These are phyloP conservation scores for Mylabris sibirica DNA, from an alignment of 2,888 invertebrate species.

Conservation along the genomic window DNA sequence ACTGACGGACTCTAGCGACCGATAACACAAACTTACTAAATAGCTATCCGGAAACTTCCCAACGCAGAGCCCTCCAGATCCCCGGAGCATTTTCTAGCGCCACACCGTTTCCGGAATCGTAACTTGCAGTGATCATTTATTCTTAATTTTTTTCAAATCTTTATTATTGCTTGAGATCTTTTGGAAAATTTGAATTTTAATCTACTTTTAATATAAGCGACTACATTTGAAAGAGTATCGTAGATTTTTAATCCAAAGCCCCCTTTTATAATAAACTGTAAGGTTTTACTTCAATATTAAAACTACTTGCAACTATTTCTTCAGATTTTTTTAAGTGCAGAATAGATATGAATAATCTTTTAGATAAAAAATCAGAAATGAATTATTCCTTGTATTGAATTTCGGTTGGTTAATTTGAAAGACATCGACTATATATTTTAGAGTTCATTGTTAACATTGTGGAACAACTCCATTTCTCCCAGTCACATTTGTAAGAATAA, in stretches of 20 bases:
- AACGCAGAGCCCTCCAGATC: conserved; percentile 41
- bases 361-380: too few species aligned
- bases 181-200: neutral
- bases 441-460: conserved; percentile 34
- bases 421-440: conserved; percentile 1
- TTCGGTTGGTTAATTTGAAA: neutral
- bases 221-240: too few species aligned
- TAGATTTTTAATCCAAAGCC: too few species aligned
- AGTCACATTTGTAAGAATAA: conserved; percentile 42
- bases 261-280: too few species aligned
- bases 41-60: conserved; percentile 34
- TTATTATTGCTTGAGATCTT: neutral
- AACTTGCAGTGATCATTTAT: conserved; percentile 14
- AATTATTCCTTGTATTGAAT: too few species aligned
- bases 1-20: conserved; percentile 59
- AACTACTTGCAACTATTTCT: too few species aligned
- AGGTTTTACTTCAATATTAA: too few species aligned
- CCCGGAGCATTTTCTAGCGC: conserved; percentile 43
- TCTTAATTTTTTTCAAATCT: neutral
- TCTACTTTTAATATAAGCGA: too few species aligned
- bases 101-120: conserved; percentile 43
- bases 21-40: conserved; percentile 38
- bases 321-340: too few species aligned
- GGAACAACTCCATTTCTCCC: conserved; percentile 32
- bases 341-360: too few species aligned